Evolutionary conservation across 2,888 invertebrate species (phyloP), one percentile per base, ranked within the genome.

Genomic region (Leptopilina syphax): DNA sequence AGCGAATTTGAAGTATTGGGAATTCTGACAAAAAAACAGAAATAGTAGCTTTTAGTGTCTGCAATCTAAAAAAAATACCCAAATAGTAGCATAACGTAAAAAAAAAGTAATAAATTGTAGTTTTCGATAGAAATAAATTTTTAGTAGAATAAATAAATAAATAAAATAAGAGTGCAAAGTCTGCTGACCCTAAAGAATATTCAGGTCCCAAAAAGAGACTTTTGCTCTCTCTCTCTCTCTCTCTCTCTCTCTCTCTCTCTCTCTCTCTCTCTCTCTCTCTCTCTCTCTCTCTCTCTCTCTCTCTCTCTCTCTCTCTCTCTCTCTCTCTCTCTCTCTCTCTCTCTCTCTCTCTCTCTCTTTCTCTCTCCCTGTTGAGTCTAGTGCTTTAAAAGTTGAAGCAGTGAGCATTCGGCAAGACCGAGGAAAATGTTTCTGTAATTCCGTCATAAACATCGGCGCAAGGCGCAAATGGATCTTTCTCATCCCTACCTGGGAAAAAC

Each of bases 391-490:
- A 44, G 44, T 44, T 44, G 44, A 8, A 44, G 44, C 44, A 44
- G 44, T 8, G 13, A 60, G 50, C 66, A 77, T 70, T 76, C 63
- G 77, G 68, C 65, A 79, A 79, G 81, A 66, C 77, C 50, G 68
- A 9, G 77, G 79, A 65, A 82, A 82, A 80, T 78, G 66, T 76
- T 79, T 76, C 78, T 54, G 76, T 77, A 82, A 81, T 80, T 82
- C 78, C 41, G 27, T 78, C 41, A 50, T 70, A 79, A 80, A 78
- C 57, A 76, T 60, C 68, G 44, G 44, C 44, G 44, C 77, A 70
- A 68, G 41, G 54, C 65, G 67, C 47, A 78, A 82, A 80, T 77
- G 73, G 44, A 47, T 34, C 65, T 50, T 70, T 41, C 44, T 44
- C 44, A 44, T 41, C 10, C 66, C 73, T 77, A 76, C 79, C 54